Evolutionary conservation across 2,113 vertebrate genomes (phyloP), one percentile per base, ranked within the genome.

Genomic region (Austrofundulus limnaeus): DNA sequence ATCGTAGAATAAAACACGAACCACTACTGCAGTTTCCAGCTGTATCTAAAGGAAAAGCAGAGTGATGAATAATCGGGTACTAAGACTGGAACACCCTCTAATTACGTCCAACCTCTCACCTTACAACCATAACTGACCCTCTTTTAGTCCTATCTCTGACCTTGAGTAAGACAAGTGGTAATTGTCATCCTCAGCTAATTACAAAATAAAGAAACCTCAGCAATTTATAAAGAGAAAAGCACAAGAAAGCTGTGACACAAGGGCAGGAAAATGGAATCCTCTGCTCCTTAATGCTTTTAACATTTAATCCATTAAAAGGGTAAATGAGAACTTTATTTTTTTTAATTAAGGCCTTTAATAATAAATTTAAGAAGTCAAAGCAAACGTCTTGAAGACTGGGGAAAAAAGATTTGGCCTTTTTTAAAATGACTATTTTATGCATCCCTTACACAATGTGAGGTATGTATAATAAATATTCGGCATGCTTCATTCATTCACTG

Each of bases 131-230:
- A 48, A 28, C 38, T 13, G 19, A 59, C 69, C 66, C 48, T 61
- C 24, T 9, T 25, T 21, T 34, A 4, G 8, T 60, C 34, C 52
- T 51, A 56, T 60, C 56, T 51, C 47, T 80, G 86, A 87, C 87
- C 82, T 89, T 82, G 80, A 63, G 57, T 59, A 66, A 60, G 59
- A 60, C 49, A 47, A 45, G 58, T 46, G 34, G 77, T 86, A 84
- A 88, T 77, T 85, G 78, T 87, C 80, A 90, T 78, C 83, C 70
- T 58, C 72, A 51, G 76, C 77, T 75, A 87, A 90, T 89, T 86
- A 87, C 77, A 84, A 82, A 68, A 55, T 31, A 49, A 58, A 49
- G 58, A 57, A 75, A 66, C 66, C 72, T 77, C 61, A 72, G 73
- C 69, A 67, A 31, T 49, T 50, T 41, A n/a, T 34, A 63, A 31